Percentiles rank a stretch among this genome's conserved stretches.
phyloP scores from a whole-genome alignment of 2,797 vertebrate genomes.

The Gymnoscopelus braueri region DNA sequence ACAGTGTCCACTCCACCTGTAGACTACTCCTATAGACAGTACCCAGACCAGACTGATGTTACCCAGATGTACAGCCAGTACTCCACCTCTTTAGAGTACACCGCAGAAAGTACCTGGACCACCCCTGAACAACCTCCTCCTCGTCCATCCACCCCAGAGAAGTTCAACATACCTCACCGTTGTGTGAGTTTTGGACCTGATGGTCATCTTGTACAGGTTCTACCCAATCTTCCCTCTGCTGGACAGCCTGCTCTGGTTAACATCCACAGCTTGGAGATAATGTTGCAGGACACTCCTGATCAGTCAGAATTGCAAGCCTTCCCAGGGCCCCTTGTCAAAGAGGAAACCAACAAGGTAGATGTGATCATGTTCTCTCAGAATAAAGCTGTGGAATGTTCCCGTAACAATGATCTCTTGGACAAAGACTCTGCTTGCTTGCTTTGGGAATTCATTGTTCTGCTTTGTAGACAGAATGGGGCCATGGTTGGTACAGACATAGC shows the following conservation, averaged over 20 bases:
- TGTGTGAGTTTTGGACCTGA: conserved; percentile 95
- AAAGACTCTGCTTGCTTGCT: conserved; percentile 93
- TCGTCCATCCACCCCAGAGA: conserved; percentile 92
- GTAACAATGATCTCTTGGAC: conserved; percentile 89
- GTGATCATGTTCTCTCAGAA: conserved; percentile 98
- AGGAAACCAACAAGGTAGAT: conserved; percentile 98
- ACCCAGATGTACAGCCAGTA: conserved; percentile 85
- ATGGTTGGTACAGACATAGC: conserved; percentile 97
- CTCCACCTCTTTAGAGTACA: conserved; percentile 78
- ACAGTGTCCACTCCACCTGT: conserved; percentile 78
- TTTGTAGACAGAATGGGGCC: conserved; percentile 97
- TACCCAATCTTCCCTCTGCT: conserved; percentile 93
- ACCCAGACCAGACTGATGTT: conserved; percentile 77
- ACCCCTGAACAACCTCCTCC: conserved; percentile 88
- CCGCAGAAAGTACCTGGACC: conserved; percentile 82
- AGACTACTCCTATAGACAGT: conserved; percentile 87
- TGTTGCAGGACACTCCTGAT: conserved; percentile 89
- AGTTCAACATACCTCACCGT: conserved; percentile 91
- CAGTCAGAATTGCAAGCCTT: conserved; percentile 91
- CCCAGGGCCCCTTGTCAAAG: conserved; percentile 94
- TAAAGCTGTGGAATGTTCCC: conserved; percentile 89
- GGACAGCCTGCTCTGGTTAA: conserved; percentile 97
- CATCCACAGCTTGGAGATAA: conserved; percentile 93
- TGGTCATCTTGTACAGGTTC: conserved; percentile 91
- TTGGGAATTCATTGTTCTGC: conserved; percentile 94